Evolutionary conservation across 2,113 vertebrate species (phyloP), one percentile per base, ranked within the genome.

Genomic region (Circaetus cinerascens): DNA sequence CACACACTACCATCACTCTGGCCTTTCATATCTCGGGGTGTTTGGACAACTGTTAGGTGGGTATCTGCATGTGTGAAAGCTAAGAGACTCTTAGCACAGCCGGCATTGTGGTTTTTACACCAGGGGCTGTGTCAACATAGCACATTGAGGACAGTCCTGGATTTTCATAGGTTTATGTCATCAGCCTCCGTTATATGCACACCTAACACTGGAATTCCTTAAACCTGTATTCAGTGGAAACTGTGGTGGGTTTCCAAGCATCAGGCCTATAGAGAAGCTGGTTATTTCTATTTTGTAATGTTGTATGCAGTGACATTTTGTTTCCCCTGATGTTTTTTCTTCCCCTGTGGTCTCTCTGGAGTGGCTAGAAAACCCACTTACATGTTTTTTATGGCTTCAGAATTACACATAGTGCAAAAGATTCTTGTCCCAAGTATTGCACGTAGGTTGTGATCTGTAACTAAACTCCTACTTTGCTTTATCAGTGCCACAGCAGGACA

Each of bases 361-460:
- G 57, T n/a, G 53, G 32, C 63, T 76, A 59, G n/a, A 90, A 90
- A 64, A 56, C 45, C 43, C 57, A 41, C 27, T 36, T 15, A 6
- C 2, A 12, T 0, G 0, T 32, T 79, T 38, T 36, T 19, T 38
- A 4, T 11, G 25, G 23, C 45, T 66, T 60, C 22, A 82, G 64
- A 63, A 41, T 46, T 26, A 14, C 14, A 40, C 25, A 21, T 3
- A 60, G 34, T 2, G 34, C 46, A 32, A 3, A 86, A 60, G 41
- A 20, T 34, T 50, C 12, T 38, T 48, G 43, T 48, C 43, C 71
- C 25, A 38, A 4, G 32, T 23, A 20, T 5, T 53, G 30, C 13
- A 32, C 10, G 0, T 4, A 29, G 46, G 68, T 19, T 72, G 51
- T 32, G 34, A 62, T 27, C 53, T 13, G 16, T 45, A 26, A 68